Percentiles rank a stretch among this genome's conserved stretches.
Evolutionary conservation across 2,797 vertebrate species (phyloP).

Genomic region (Apogon hyalosoma): DNA sequence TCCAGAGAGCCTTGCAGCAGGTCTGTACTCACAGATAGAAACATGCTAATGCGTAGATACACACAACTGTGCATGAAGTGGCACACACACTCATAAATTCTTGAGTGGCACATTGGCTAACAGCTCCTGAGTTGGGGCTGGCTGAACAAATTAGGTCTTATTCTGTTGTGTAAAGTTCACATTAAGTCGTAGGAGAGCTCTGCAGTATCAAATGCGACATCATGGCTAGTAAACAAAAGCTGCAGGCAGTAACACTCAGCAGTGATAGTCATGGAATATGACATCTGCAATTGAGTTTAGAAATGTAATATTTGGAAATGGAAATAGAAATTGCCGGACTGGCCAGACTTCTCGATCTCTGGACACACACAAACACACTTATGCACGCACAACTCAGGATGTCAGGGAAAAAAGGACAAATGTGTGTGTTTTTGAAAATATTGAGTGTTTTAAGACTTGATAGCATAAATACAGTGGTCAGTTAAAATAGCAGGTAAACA

Average conservation of each 20-base stretch:
- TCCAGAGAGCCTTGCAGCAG: constrained; percentile 96
- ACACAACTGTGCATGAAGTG: constrained; percentile 2
- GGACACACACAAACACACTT: constrained; percentile 11
- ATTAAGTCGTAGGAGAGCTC: constrained; percentile 75
- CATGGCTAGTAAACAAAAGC: constrained; percentile 80
- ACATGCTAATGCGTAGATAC: constrained; percentile 1
- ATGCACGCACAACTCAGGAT: background rate
- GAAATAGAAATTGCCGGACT: constrained; percentile 50
- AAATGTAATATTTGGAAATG: constrained; percentile 75
- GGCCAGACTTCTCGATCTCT: constrained; percentile 42
- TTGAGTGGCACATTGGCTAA: constrained; percentile 81
- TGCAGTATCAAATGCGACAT: constrained; percentile 82
- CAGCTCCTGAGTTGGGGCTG: constrained; percentile 70
- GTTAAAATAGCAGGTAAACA: constrained; percentile 17
- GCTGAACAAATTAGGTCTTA: constrained; percentile 83
- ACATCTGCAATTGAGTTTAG: constrained; percentile 80
- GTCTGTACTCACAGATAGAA: constrained; percentile 84
- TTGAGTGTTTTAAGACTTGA: background rate
- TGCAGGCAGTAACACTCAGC: constrained; percentile 70
- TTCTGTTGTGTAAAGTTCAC: constrained; percentile 82
- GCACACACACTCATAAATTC: constrained; percentile 15
- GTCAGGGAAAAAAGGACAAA: background rate
- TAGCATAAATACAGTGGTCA: background rate
- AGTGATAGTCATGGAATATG: constrained; percentile 80
- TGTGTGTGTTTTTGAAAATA: background rate